phyloP scores from a whole-genome alignment of 2,888 invertebrate species.

The Opisthograptis luteolata region DNA sequence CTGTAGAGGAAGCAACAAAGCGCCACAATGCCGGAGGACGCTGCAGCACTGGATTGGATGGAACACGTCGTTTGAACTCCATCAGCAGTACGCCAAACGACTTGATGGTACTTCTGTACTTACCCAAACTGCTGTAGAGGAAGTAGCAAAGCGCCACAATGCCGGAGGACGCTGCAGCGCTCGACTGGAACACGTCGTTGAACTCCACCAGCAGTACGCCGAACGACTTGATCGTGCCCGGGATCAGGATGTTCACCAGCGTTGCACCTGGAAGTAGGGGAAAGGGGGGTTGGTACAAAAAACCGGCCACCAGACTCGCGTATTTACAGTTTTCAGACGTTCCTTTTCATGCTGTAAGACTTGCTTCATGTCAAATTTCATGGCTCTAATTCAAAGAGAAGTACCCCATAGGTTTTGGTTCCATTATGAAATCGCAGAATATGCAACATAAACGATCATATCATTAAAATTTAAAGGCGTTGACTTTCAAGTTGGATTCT shows the following conservation, averaged over 20 bases:
- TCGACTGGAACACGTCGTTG: constrained; percentile 89
- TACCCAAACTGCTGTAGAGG: constrained; percentile 89
- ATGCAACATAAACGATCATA: too few relatives aligned
- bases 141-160: constrained; percentile 95
- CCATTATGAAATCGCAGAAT: too few relatives aligned
- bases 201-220: constrained; percentile 94
- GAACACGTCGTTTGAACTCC: constrained; percentile 92
- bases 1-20: constrained; percentile 82
- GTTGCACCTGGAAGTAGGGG: constrained; percentile 86
- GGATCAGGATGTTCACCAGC: constrained; percentile 92
- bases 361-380: too few relatives aligned
- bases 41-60: constrained; percentile 88
- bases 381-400: too few relatives aligned
- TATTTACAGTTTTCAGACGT: too few relatives aligned
- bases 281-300: constrained; percentile 1
- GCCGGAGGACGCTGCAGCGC: constrained; percentile 90
- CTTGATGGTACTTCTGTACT: background rate
- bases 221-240: constrained; percentile 94
- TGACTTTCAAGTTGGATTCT: too few relatives aligned
- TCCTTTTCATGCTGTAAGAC: too few relatives aligned
- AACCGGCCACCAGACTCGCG: too few relatives aligned
- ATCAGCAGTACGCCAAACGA: constrained; percentile 87
- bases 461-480: too few relatives aligned
- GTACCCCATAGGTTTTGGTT: too few relatives aligned
- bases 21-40: constrained; percentile 93